Evolutionary conservation across 2,888 invertebrate genomes (phyloP).

Genomic region (Barypeithes pellucidus): DNA sequence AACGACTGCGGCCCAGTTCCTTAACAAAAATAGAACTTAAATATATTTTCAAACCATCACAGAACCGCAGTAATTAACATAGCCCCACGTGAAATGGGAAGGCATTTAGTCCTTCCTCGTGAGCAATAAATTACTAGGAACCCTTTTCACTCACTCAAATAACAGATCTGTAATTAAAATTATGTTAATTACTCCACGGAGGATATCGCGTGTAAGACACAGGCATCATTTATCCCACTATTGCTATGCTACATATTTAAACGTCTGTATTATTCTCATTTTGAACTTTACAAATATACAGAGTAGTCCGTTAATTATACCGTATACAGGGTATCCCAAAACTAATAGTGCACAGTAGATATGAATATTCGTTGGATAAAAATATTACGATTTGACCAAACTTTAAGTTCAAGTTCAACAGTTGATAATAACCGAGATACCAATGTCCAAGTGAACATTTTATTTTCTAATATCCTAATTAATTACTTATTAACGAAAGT

Average conservation of each 20-base stretch:
- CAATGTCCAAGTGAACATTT: too few relatives aligned
- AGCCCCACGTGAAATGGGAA: constrained; percentile 25
- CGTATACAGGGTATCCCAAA: too few relatives aligned
- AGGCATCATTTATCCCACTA: constrained; percentile 32
- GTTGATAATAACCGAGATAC: too few relatives aligned
- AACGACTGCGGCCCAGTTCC: constrained; percentile 11
- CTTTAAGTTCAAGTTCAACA: too few relatives aligned
- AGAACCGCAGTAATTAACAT: constrained; percentile 30
- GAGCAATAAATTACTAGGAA: constrained; percentile 40
- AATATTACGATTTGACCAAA: too few relatives aligned
- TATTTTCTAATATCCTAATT: too few relatives aligned
- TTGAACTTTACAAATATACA: background rate
- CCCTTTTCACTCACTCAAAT: constrained; percentile 36
- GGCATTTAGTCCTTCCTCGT: constrained; percentile 27
- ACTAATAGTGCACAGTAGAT: too few relatives aligned
- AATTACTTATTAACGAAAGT: too few relatives aligned
- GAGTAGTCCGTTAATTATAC: background rate
- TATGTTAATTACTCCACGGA: constrained; percentile 37
- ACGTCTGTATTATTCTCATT: background rate
- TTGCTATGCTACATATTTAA: constrained; percentile 12
- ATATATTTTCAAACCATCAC: constrained; percentile 7
- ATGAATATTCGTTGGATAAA: too few relatives aligned
- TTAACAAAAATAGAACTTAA: constrained; percentile 6
- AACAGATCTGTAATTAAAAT: constrained; percentile 48
- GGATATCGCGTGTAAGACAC: constrained; percentile 44